A percentile compares a stretch with the other conserved stretches of the same genome.
Conservation (phyloP, 92 coral and sea anemone species). For the Parazoanthus atlanticus region DNA sequence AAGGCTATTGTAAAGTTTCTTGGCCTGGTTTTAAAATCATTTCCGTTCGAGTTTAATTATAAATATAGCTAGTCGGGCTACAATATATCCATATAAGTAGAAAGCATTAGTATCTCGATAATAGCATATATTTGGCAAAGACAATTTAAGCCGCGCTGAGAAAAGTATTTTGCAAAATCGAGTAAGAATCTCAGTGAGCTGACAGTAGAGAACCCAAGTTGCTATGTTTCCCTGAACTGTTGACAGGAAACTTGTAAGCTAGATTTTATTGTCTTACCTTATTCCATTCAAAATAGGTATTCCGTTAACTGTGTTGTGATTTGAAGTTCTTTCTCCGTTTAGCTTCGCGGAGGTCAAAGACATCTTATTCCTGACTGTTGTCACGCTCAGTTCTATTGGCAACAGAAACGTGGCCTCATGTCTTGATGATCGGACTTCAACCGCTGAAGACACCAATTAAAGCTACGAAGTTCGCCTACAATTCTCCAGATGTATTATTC, state of each 20-base stretch:
- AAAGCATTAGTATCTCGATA: too few relatives aligned
- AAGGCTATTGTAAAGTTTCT: too few relatives aligned
- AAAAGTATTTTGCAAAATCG: too few relatives aligned
- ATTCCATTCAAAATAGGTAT: not conserved
- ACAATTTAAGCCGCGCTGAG: too few relatives aligned
- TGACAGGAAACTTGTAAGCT: not conserved
- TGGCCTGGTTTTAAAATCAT: too few relatives aligned
- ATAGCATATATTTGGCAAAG: too few relatives aligned
- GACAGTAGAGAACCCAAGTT: not conserved
- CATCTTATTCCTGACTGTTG: constrained; percentile 1
- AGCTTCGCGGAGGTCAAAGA: constrained; percentile 8
- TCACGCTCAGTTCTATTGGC: constrained; percentile 3
- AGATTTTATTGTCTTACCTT: constrained; percentile 25
- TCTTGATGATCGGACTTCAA: not conserved
- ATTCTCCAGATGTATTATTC: not conserved
- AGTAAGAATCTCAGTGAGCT: too few relatives aligned
- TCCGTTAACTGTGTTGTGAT: not conserved
- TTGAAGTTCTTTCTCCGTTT: not conserved
- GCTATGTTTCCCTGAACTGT: not conserved
- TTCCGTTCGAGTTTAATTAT: too few relatives aligned
- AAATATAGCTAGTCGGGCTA: too few relatives aligned
- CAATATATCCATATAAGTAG: too few relatives aligned
- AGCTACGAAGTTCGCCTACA: not conserved
- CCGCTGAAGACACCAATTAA: not conserved
- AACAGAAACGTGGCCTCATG: not conserved